Evolutionary conservation across 2,113 vertebrate species (phyloP).

Genomic region (Mesitornis unicolor): DNA sequence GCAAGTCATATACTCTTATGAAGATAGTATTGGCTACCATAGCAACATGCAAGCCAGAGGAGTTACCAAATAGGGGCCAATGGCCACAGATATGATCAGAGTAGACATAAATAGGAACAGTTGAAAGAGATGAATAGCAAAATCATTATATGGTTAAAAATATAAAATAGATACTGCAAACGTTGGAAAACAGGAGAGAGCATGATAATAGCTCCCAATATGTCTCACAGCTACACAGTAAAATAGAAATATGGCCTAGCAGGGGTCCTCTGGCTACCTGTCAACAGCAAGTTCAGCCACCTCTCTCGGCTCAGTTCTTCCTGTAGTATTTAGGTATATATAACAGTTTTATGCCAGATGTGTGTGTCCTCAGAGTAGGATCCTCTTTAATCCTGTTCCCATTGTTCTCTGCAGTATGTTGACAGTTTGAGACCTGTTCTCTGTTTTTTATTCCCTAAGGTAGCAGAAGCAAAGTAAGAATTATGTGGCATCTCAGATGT

Average conservation of each 20-base stretch:
- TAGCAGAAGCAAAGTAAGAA: not conserved
- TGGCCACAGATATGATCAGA: not conserved
- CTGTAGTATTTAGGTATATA: not conserved
- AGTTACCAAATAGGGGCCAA: not conserved
- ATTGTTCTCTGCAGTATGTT: not conserved
- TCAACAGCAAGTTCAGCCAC: not conserved
- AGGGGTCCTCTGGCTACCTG: not conserved
- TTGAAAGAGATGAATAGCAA: not conserved
- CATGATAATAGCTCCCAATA: not conserved
- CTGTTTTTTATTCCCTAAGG: not conserved
- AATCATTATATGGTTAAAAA: not conserved
- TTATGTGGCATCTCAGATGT: not conserved
- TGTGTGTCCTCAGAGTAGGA: not conserved
- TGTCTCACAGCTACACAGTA: not conserved
- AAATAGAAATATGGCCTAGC: accelerated
- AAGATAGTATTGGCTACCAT: not conserved
- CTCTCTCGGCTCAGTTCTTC: not conserved
- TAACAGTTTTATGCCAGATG: not conserved
- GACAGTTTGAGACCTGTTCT: not conserved
- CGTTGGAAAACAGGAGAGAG: not conserved
- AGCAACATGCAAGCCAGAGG: not conserved
- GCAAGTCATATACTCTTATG: not conserved
- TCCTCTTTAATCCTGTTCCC: not conserved
- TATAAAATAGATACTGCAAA: not conserved
- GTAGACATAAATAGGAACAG: not conserved